A percentile compares a stretch with the other conserved stretches of the same genome.
phyloP scores from a whole-genome alignment of 2,113 vertebrate species.

The Pogona vitticeps region DNA sequence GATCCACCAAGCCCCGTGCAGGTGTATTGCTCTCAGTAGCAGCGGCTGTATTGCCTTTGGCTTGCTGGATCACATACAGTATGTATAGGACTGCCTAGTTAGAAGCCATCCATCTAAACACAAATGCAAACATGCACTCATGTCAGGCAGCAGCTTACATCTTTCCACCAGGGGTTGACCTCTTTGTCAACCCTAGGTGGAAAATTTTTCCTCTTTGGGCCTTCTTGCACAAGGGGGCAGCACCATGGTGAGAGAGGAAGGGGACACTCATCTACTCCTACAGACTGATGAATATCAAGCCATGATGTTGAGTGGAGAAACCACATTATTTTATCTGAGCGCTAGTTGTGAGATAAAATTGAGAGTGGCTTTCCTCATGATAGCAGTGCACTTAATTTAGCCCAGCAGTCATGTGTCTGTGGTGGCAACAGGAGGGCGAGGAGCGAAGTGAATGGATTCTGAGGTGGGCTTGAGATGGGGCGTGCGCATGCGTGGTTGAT shows the following conservation, averaged over 20 bases:
- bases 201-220: conserved; percentile 13
- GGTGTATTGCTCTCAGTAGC: not conserved
- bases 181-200: not conserved
- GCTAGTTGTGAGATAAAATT: conserved; percentile 35
- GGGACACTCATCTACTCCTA: conserved; percentile 14
- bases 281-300: conserved; percentile 4
- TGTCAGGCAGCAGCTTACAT: not conserved
- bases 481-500: rapidly evolving
- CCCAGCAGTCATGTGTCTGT: conserved; percentile 13
- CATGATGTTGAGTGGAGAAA: conserved; percentile 27
- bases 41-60: not conserved
- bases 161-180: conserved; percentile 19
- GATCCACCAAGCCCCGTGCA: not conserved
- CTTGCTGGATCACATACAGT: not conserved
- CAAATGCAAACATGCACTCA: not conserved
- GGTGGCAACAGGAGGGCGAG: conserved; percentile 30
- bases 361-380: conserved; percentile 54
- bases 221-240: conserved; percentile 37
- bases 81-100: conserved; percentile 3
- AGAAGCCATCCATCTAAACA: not conserved
- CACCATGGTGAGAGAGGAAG: conserved; percentile 30
- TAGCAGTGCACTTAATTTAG: not conserved
- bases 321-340: conserved; percentile 21
- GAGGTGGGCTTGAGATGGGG: conserved; percentile 28
- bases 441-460: not conserved